phyloP scores from a whole-genome alignment of 2,888 invertebrate genomes.

The Cataglyphis rosenhaueri region DNA sequence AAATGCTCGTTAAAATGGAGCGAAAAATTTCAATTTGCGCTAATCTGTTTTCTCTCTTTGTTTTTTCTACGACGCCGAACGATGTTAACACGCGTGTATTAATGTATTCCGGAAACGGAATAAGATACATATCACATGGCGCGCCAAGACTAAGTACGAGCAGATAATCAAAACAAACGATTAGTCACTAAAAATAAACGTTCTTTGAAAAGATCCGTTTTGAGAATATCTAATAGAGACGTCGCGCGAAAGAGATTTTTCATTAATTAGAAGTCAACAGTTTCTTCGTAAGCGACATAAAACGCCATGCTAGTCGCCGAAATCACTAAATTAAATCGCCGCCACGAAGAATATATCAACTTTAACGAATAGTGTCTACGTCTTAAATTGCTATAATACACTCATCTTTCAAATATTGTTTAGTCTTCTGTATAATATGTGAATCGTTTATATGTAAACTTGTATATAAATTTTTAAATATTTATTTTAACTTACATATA shows the following conservation, averaged over 20 bases:
- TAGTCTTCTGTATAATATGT: slow-evolving; percentile 1
- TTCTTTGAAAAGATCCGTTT: background rate
- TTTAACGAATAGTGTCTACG: background rate
- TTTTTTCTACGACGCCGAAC: slow-evolving; percentile 9
- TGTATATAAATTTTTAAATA: slow-evolving; percentile 21
- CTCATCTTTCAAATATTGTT: slow-evolving; percentile 16
- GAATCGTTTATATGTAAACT: slow-evolving; percentile 5
- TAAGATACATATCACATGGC: slow-evolving; percentile 27
- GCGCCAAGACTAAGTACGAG: slow-evolving; percentile 13
- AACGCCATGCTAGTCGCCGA: background rate
- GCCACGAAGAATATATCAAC: background rate
- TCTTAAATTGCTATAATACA: background rate
- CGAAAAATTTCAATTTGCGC: background rate
- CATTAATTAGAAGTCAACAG: slow-evolving; percentile 28
- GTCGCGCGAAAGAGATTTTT: background rate
- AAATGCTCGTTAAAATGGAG: background rate
- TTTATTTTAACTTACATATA: slow-evolving; percentile 12
- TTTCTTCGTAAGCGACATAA: background rate
- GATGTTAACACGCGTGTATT: background rate
- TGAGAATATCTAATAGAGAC: slow-evolving; percentile 18
- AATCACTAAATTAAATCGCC: slow-evolving; percentile 30
- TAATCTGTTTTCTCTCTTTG: slow-evolving; percentile 4
- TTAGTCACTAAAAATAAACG: slow-evolving; percentile 22
- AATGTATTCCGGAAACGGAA: slow-evolving; percentile 22
- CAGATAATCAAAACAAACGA: slow-evolving; percentile 42